Evolutionary conservation across 2,888 invertebrate species (phyloP).

Genomic region (Ommatoiulus sabulosus): DNA sequence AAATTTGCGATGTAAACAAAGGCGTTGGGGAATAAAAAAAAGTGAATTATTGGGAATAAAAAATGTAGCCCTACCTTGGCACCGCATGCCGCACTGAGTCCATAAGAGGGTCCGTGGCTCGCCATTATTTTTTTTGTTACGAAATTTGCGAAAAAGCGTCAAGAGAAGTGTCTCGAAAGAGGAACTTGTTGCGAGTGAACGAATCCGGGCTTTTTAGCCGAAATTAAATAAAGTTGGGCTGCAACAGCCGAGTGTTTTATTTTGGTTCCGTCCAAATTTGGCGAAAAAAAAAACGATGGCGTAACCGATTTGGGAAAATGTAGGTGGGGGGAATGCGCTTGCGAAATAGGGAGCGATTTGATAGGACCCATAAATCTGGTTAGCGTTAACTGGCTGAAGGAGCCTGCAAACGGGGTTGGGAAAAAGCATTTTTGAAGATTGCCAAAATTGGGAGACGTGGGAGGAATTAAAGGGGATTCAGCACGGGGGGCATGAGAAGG

Average conservation of each 20-base stretch:
- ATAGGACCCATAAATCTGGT: too few relatives aligned
- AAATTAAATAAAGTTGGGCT: background rate
- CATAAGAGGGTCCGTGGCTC: conserved; percentile 59
- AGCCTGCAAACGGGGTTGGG: background rate
- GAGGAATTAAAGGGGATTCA: too few relatives aligned
- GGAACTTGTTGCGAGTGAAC: conserved; percentile 37
- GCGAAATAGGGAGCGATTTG: too few relatives aligned
- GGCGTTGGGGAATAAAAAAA: too few relatives aligned
- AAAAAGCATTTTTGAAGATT: too few relatives aligned
- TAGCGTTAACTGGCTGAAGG: background rate
- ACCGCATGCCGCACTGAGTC: conserved; percentile 59
- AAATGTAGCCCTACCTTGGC: conserved; percentile 58
- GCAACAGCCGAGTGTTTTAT: background rate
- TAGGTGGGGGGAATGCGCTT: conserved; percentile 2
- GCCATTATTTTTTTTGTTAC: conserved; percentile 56
- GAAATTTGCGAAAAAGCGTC: background rate
- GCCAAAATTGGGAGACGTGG: too few relatives aligned
- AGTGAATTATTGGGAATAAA: too few relatives aligned
- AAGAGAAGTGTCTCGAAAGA: conserved; percentile 27
- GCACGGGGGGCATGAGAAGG: too few relatives aligned
- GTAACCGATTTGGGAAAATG: conserved; percentile 37
- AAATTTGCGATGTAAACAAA: background rate
- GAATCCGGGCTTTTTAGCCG: background rate
- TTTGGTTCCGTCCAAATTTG: conserved; percentile 5
- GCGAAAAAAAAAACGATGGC: background rate